Conservation (phyloP, 2,888 invertebrate genomes). For the Alloplasta piceator region DNA sequence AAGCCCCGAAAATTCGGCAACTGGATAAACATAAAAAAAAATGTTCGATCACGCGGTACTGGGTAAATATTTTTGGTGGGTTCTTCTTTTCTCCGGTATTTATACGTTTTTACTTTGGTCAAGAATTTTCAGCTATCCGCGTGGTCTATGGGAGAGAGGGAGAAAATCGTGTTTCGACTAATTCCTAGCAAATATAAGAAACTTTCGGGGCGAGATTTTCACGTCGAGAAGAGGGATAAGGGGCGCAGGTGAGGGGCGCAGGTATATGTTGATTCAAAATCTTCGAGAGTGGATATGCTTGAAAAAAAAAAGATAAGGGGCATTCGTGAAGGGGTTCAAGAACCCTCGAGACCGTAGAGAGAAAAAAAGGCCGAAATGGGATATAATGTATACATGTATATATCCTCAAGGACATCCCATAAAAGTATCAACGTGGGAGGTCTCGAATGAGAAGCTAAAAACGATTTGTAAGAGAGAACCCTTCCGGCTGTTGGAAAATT, state of each 20-base stretch:
- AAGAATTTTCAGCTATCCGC: constrained; percentile 26
- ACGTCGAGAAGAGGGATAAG: constrained; percentile 40
- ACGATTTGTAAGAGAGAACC: constrained; percentile 53
- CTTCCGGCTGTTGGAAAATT: constrained; percentile 39
- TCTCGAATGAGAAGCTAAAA: constrained; percentile 38
- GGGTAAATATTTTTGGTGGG: constrained; percentile 40
- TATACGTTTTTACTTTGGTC: background rate
- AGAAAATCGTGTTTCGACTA: constrained; percentile 72
- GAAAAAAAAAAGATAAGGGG: constrained; percentile 42
- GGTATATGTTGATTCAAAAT: constrained; percentile 79
- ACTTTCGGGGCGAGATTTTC: constrained; percentile 34
- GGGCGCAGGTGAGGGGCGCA: constrained; percentile 73
- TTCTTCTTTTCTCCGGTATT: constrained; percentile 42
- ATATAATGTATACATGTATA: constrained; percentile 25
- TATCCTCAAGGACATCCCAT: constrained; percentile 41
- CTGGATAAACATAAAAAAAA: constrained; percentile 17
- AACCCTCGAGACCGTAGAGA: constrained; percentile 25
- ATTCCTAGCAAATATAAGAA: constrained; percentile 73
- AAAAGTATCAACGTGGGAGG: constrained; percentile 62
- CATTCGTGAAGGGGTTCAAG: constrained; percentile 49
- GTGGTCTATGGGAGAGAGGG: constrained; percentile 13
- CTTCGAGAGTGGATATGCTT: constrained; percentile 68
- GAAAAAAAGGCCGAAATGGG: constrained; percentile 35
- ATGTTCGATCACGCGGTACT: constrained; percentile 10
- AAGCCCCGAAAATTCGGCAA: background rate